A percentile compares a stretch with the other conserved stretches of the same genome.
These are phyloP conservation scores for Kryptolebias marmoratus DNA, from an alignment of 2,113 vertebrate species.

Conservation along the genomic window DNA sequence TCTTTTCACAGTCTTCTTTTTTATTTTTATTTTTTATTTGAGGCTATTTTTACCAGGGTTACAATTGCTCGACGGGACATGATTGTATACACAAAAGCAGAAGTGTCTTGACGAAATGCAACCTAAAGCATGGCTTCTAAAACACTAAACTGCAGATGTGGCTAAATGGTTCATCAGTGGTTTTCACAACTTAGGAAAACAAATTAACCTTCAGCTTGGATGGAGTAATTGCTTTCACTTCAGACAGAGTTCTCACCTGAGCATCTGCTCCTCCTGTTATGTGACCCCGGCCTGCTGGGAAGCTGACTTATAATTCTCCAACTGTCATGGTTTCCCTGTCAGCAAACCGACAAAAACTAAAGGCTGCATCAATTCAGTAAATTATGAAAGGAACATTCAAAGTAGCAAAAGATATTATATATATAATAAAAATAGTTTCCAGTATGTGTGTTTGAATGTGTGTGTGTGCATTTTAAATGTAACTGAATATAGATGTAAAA, in stretches of 20 bases:
- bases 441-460: not conserved
- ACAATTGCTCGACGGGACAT: conserved; percentile 33
- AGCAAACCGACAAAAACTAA: conserved; percentile 8
- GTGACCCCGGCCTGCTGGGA: conserved; percentile 36
- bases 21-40: too few species aligned
- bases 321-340: not conserved
- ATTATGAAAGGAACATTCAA: not conserved
- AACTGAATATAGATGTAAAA: too few species aligned
- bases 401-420: conserved; percentile 4
- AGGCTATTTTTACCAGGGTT: too few species aligned
- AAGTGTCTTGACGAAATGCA: conserved; percentile 36
- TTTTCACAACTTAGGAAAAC: conserved; percentile 31
- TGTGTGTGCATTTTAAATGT: not conserved
- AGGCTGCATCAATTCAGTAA: not conserved
- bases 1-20: too few species aligned
- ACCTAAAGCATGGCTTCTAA: conserved; percentile 14
- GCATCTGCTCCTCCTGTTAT: conserved; percentile 48
- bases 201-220: conserved; percentile 31
- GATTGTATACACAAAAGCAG: conserved; percentile 46
- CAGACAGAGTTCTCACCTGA: conserved; percentile 51
- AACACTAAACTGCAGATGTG: conserved; percentile 48
- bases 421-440: conserved; percentile 17
- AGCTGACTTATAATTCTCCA: conserved; percentile 27
- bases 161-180: conserved; percentile 48
- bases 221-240: conserved; percentile 35